These are phyloP conservation scores for Mormyrus lacerda DNA, from an alignment of 2,113 vertebrate species.

Conservation along the genomic window DNA sequence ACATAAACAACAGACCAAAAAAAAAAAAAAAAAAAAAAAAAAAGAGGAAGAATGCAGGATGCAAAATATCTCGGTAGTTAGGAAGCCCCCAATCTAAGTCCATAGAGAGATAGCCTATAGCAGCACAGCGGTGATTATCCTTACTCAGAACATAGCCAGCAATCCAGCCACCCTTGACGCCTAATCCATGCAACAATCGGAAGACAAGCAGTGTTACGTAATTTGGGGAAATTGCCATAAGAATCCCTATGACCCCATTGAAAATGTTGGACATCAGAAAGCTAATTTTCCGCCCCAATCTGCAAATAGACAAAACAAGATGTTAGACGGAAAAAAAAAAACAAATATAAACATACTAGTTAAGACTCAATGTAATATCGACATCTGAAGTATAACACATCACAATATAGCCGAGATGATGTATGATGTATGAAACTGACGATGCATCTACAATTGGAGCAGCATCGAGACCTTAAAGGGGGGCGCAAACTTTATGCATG, in stretches of 20 bases:
- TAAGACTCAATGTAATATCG: neutral
- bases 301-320: slow-evolving; percentile 43
- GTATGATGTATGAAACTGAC: no score
- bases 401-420: neutral
- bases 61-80: neutral
- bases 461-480: neutral
- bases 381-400: neutral
- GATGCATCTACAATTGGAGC: neutral
- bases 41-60: neutral
- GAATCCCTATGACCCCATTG: slow-evolving; percentile 71
- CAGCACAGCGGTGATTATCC: slow-evolving; percentile 21
- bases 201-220: slow-evolving; percentile 76
- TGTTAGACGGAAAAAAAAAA: neutral
- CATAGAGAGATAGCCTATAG: neutral
- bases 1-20: neutral
- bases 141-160: slow-evolving; percentile 84
- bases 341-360: neutral
- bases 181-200: slow-evolving; percentile 79
- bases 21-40: neutral
- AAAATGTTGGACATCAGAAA: slow-evolving; percentile 78
- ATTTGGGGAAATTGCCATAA: slow-evolving; percentile 78
- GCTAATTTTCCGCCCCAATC: slow-evolving; percentile 78
- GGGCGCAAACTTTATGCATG: neutral
- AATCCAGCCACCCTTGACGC: slow-evolving; percentile 90
- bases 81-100: neutral